Evolutionary conservation across 1,140 invertebrate species (phyloP), one percentile per base, ranked within the genome.

Genomic region (Drosophila nasuta): DNA sequence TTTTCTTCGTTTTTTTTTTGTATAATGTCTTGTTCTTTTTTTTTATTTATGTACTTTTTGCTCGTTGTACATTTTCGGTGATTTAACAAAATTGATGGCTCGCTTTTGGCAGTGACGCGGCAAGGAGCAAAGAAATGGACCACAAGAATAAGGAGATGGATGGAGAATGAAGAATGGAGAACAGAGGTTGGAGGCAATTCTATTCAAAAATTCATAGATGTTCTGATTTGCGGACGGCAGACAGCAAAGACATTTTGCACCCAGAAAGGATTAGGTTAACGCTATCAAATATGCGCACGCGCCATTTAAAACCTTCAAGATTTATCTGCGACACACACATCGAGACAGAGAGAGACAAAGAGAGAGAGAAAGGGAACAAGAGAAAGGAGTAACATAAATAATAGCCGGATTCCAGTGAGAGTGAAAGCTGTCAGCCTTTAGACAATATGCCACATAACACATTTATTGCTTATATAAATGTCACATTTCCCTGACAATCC

Each of bases 71-170:
- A 48, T 73, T 77, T 71, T 82, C 60, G 80, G 83, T 87, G 85
- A 88, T 83, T 88, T 88, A 78, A 72, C 70, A 81, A 75, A 88
- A 89, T 89, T 89, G 81, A 88, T 88, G 85, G 78, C 81, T 81
- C 74, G 68, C 80, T 75, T 58, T 78, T 69, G 69, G 59, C 73
- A 71, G 20, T 70, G 60, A 74, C 49, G 46, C 49, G 57, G 49
- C 65, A 45, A 43, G 7, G 25, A 13, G 28, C 15, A 30, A 11
- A n/a, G 5, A 7, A 62, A 46, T 10, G n/a, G 11, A 41, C 6
- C 5, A 38, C 5, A 7, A 20, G 13, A 7, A 52, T 51, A 51
- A n/a, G 28, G 28, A 51, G 28, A 11, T 51, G 10, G 8, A n/a
- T 28, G 28, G 11, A 25, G 11, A 13, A 54, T 25, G 30, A 30